Percentiles rank a stretch among this genome's conserved stretches.
Conservation (phyloP, 1,140 invertebrate species). For the Brachionus paranguensis region DNA sequence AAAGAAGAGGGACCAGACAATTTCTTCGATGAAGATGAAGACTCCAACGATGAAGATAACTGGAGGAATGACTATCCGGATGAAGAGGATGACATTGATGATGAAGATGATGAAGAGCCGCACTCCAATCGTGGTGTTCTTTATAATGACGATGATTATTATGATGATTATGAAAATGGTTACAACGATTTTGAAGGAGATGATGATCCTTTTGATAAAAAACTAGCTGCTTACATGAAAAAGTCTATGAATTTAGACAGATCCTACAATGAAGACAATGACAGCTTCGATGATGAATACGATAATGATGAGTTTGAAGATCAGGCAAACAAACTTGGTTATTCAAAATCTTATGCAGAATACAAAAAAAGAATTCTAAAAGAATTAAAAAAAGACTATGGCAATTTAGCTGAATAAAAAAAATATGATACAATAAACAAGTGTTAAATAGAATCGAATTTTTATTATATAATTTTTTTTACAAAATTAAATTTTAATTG, state of each 20-base stretch:
- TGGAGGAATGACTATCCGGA: constrained; percentile 39
- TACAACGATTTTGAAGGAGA: not conserved
- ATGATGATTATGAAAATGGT: constrained; percentile 16
- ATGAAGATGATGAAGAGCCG: constrained; percentile 13
- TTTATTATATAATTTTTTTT: not conserved
- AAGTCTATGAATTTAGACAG: constrained; percentile 19
- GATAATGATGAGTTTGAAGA: constrained; percentile 9
- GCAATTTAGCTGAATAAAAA: not conserved
- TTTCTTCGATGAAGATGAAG: constrained; percentile 32
- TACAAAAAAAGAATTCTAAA: constrained; percentile 32
- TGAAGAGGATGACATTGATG: constrained; percentile 12
- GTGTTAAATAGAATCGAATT: not conserved
- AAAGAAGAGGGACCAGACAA: not conserved
- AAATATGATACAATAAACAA: not conserved
- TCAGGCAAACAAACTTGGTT: not conserved
- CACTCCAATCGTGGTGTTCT: not conserved
- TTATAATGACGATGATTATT: not conserved
- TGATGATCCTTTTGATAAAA: not conserved
- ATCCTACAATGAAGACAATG: constrained; percentile 34
- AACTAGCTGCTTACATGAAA: constrained; percentile 7
- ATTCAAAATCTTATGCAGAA: constrained; percentile 1
- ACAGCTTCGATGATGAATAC: not conserved
- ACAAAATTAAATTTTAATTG: not conserved
- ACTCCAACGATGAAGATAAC: constrained; percentile 30
- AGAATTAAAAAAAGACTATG: constrained; percentile 32